Evolutionary conservation across 2,113 vertebrate genomes (phyloP).

Genomic region (Pipa parva): DNA sequence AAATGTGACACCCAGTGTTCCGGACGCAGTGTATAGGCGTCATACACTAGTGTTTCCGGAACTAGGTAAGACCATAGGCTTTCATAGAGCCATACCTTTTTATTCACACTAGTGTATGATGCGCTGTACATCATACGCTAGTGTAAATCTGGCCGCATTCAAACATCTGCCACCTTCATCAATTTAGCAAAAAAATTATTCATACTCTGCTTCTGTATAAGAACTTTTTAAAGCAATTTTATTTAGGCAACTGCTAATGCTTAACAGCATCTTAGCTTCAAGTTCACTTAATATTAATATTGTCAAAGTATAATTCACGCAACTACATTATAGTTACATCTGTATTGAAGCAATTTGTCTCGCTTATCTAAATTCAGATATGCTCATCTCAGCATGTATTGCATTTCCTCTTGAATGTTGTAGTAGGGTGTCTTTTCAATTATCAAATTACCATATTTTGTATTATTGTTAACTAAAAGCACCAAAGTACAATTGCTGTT

Average conservation of each 20-base stretch:
- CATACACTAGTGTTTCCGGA: too few species aligned
- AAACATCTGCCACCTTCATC: too few species aligned
- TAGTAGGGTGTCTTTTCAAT: slow-evolving; percentile 39
- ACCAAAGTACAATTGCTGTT: slow-evolving; percentile 25
- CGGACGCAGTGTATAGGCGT: too few species aligned
- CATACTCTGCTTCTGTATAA: too few species aligned
- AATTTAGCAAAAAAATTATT: too few species aligned
- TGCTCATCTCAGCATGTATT: slow-evolving; percentile 23
- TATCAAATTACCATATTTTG: slow-evolving; percentile 42
- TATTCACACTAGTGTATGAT: too few species aligned
- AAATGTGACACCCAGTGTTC: too few species aligned
- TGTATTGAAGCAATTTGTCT: slow-evolving; percentile 32
- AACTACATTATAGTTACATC: slow-evolving; percentile 28
- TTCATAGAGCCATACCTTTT: too few species aligned
- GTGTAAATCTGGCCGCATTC: too few species aligned
- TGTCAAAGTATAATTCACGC: slow-evolving; percentile 9
- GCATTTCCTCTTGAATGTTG: slow-evolving; percentile 32
- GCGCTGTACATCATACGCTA: too few species aligned
- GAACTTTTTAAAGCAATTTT: neutral
- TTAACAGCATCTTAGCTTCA: neutral
- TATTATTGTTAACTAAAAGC: slow-evolving; percentile 36
- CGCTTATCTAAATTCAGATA: slow-evolving; percentile 41
- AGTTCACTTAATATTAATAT: neutral
- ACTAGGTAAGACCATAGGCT: too few species aligned
- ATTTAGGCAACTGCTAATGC: neutral